Conservation (phyloP, 2,797 vertebrate genomes). For the Acanthurus leucopareius region DNA sequence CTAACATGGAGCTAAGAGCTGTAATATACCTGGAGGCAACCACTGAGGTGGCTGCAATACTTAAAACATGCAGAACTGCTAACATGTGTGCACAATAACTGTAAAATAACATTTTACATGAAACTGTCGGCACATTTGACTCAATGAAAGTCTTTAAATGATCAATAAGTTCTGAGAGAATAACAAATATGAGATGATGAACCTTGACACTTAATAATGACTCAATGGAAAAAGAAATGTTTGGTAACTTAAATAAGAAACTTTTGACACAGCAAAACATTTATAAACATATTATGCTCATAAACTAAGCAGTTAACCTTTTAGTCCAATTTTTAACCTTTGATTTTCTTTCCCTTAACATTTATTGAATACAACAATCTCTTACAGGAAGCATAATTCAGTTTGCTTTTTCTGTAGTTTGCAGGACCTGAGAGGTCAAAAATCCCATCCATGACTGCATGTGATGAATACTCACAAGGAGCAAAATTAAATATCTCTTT, state of each 20-base stretch:
- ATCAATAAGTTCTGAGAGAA: too few relatives aligned
- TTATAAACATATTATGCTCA: too few relatives aligned
- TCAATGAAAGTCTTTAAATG: too few relatives aligned
- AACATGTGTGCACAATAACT: neutral
- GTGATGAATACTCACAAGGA: neutral
- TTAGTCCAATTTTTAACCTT: too few relatives aligned
- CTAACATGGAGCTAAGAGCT: neutral
- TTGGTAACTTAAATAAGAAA: too few relatives aligned
- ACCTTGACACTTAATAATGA: too few relatives aligned
- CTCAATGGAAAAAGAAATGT: too few relatives aligned
- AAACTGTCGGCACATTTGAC: neutral
- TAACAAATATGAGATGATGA: too few relatives aligned
- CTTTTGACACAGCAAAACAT: too few relatives aligned
- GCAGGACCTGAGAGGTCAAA: neutral
- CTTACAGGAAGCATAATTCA: neutral
- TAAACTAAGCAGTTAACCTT: too few relatives aligned
- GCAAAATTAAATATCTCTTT: neutral
- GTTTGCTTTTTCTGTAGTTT: neutral
- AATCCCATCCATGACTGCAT: neutral
- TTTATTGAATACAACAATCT: neutral
- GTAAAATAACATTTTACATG: neutral
- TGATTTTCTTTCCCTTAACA: too few relatives aligned
- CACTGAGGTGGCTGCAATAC: neutral
- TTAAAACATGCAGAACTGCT: neutral
- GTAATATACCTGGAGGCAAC: neutral